Conservation (phyloP, 2,797 vertebrate species). For the Picus viridis region DNA sequence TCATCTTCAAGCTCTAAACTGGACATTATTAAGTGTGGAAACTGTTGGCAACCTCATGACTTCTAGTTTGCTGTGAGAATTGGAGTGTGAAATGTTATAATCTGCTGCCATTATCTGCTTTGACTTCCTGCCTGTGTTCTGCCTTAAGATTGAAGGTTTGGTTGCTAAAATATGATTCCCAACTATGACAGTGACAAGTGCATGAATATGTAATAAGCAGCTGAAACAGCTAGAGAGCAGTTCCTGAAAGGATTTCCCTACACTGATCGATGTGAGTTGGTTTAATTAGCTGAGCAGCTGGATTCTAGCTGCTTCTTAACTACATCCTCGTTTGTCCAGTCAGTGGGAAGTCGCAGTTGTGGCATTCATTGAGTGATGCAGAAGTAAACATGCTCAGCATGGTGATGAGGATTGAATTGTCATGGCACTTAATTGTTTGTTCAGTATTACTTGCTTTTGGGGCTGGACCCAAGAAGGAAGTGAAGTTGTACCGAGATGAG, state of each 20-base stretch:
- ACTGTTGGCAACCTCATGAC: neutral
- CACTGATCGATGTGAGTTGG: conserved; percentile 32
- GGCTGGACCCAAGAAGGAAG: neutral
- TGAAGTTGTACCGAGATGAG: neutral
- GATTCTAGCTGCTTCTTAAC: conserved; percentile 55
- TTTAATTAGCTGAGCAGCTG: conserved; percentile 58
- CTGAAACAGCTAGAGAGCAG: conserved; percentile 36
- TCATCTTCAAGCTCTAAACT: neutral
- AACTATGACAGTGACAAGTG: conserved; percentile 40
- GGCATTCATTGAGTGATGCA: conserved; percentile 12
- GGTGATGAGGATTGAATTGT: conserved; percentile 29
- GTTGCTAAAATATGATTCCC: conserved; percentile 2
- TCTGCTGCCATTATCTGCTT: conserved; percentile 41
- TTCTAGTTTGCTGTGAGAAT: neutral
- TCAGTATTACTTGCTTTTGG: conserved; percentile 5
- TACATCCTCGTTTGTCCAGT: neutral
- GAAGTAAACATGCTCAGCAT: conserved; percentile 19
- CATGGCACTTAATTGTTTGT: neutral
- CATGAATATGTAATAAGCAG: conserved; percentile 32
- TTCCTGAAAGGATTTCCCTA: conserved; percentile 44
- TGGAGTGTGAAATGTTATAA: neutral
- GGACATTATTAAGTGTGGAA: neutral
- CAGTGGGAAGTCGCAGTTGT: neutral
- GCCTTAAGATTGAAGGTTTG: conserved; percentile 32
- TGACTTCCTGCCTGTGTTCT: conserved; percentile 18